Base-by-base conservation (phyloP, 2,113 vertebrate genomes). In the Tragulus kanchil region DNA sequence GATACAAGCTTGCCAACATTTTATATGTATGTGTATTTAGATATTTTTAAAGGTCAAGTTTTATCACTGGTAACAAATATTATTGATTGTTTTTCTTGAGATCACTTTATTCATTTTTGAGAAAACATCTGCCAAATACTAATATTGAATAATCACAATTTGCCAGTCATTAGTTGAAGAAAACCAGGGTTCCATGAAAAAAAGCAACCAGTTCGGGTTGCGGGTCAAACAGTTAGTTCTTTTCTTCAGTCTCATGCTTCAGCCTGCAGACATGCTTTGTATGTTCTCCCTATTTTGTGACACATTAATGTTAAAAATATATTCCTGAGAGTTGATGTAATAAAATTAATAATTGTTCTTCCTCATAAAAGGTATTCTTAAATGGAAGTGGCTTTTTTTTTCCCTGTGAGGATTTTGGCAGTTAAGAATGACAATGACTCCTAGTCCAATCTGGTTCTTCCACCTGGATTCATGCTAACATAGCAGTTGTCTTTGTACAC, bases 321-420 rank as follows among this genome's bases (percentile, higher is more conserved):
- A 13, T 93, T 97, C 50, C 78, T 67, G 73, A 28, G 13, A n/a
- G 36, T 79, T 67, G 62, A 73, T 79, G 45, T 90, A 84, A 90
- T 90, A 58, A 86, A 95, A 64, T 71, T 79, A 59, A 59, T 71
- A 26, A 36, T 78, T 73, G 75, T 84, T 65, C 25, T 23, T 71
- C 71, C 77, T 82, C 62, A 42, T 84, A 62, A 71, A 79, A 90
- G 56, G 48, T 19, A 31, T 78, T 69, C 16, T 83, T 94, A 78
- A 65, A 64, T 78, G 56, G 61, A 96, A 42, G 13, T 79, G 48
- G 28, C 48, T 23, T 54, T 67, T 58, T 25, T 31, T 25, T 17
- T 19, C 3, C 13, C 25, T 36, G 3, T 5, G 3, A 54, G 45
- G 48, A 15, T 75, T 48, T 58, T 86, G 56, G 11, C 71, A 16